phyloP scores from a whole-genome alignment of 1,140 invertebrate species.

The Drosophila grimshawi region DNA sequence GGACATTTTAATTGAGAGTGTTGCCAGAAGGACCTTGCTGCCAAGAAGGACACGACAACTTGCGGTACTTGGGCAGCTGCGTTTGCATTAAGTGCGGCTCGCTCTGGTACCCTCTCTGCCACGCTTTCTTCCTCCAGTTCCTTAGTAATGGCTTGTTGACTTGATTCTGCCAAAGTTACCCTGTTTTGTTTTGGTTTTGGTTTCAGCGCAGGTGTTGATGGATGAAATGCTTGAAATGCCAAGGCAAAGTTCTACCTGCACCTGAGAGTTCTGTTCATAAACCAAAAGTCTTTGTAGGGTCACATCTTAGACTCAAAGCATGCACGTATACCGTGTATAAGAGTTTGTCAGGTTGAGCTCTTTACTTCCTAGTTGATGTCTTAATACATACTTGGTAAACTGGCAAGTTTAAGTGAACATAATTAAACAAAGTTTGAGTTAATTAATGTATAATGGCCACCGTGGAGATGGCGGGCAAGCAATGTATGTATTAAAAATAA shows the following conservation, averaged over 20 bases:
- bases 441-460: not conserved
- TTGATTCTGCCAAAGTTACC: constrained; percentile 47
- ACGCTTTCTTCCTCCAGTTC: not conserved
- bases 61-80: constrained; percentile 76
- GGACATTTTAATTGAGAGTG: constrained; percentile 83
- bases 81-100: constrained; percentile 66
- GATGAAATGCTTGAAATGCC: constrained; percentile 53
- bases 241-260: constrained; percentile 9
- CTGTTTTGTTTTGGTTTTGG: constrained; percentile 1
- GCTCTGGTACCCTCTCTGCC: constrained; percentile 16
- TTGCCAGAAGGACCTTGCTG: constrained; percentile 63
- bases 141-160: constrained; percentile 58
- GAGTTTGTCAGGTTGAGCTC: not conserved
- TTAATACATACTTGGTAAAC: not conserved
- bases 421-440: not conserved
- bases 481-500: too few species aligned
- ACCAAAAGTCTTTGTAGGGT: constrained; percentile 26
- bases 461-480: too few species aligned
- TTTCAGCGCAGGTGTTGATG: constrained; percentile 70
- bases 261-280: constrained; percentile 15
- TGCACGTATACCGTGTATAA: constrained; percentile 15
- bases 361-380: not conserved
- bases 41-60: constrained; percentile 24
- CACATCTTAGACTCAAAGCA: constrained; percentile 16
- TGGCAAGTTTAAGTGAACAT: constrained; percentile 13